Conservation (phyloP, 2,113 vertebrate genomes). For the Xenopus borealis region DNA sequence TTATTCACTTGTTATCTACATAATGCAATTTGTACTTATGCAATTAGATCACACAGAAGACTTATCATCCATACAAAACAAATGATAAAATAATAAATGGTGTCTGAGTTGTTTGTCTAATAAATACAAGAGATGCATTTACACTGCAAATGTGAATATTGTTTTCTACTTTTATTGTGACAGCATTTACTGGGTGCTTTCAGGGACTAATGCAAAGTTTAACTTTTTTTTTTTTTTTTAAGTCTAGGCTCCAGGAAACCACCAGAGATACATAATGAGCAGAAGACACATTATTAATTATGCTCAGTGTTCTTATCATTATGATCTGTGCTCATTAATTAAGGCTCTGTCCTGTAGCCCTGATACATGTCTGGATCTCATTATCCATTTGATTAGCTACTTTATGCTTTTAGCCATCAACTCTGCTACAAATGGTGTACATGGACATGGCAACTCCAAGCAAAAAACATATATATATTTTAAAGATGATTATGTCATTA, state of each 20-base stretch:
- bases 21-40: neutral
- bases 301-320: constrained; percentile 29
- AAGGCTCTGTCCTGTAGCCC: constrained; percentile 35
- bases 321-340: constrained; percentile 40
- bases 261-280: constrained; percentile 32
- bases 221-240: neutral
- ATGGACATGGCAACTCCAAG: neutral
- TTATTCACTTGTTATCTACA: neutral
- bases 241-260: constrained; percentile 17
- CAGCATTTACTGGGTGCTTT: neutral
- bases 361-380: constrained; percentile 43
- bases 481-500: too few species aligned
- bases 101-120: neutral
- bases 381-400: constrained; percentile 41
- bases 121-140: neutral
- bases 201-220: neutral
- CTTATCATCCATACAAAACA: neutral
- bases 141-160: neutral
- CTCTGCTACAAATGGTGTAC: constrained; percentile 6
- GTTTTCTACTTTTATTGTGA: neutral
- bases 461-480: too few species aligned
- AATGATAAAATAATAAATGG: neutral
- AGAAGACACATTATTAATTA: constrained; percentile 46
- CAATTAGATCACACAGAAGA: neutral
- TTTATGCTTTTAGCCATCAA: constrained; percentile 25